A percentile compares a stretch with the other conserved stretches of the same genome.
phyloP scores from a whole-genome alignment of 1,140 invertebrate genomes.

The Ctenoplectra terminalis region DNA sequence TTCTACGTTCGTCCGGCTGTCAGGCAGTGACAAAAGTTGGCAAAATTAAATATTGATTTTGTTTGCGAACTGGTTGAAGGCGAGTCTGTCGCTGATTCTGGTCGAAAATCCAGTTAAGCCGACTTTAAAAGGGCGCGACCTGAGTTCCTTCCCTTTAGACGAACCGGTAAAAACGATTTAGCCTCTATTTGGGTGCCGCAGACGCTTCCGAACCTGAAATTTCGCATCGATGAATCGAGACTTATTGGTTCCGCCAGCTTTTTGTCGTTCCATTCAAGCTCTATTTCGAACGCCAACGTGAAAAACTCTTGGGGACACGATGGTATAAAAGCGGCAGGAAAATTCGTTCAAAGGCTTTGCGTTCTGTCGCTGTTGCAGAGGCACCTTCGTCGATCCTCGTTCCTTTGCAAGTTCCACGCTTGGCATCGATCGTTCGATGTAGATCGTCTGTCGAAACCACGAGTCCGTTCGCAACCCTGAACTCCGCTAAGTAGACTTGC shows the following conservation, averaged over 20 bases:
- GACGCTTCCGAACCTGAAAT: background rate
- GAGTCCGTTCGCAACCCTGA: no score
- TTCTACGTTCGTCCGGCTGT: slow-evolving; percentile 31
- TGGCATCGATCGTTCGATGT: background rate
- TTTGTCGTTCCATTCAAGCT: background rate
- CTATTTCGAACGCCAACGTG: background rate
- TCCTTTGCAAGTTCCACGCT: background rate
- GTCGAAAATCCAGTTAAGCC: slow-evolving; percentile 59
- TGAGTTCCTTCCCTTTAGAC: background rate
- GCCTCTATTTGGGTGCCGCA: background rate
- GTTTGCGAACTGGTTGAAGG: slow-evolving; percentile 8
- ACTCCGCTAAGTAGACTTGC: background rate
- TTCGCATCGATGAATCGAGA: slow-evolving; percentile 16
- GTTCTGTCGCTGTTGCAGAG: no score
- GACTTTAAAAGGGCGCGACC: slow-evolving; percentile 50
- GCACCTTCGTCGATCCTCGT: background rate
- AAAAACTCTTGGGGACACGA: background rate
- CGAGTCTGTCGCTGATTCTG: slow-evolving; percentile 58
- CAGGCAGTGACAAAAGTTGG: slow-evolving; percentile 57
- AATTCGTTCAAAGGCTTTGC: background rate
- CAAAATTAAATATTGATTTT: slow-evolving; percentile 70
- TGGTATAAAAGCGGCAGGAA: background rate
- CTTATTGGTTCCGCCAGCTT: background rate
- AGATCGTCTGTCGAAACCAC: background rate
- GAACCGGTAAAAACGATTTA: slow-evolving; percentile 20